A percentile compares a stretch with the other conserved stretches of the same genome.
phyloP scores from a whole-genome alignment of 2,113 vertebrate genomes.

The Mesoclemmys tuberculata region DNA sequence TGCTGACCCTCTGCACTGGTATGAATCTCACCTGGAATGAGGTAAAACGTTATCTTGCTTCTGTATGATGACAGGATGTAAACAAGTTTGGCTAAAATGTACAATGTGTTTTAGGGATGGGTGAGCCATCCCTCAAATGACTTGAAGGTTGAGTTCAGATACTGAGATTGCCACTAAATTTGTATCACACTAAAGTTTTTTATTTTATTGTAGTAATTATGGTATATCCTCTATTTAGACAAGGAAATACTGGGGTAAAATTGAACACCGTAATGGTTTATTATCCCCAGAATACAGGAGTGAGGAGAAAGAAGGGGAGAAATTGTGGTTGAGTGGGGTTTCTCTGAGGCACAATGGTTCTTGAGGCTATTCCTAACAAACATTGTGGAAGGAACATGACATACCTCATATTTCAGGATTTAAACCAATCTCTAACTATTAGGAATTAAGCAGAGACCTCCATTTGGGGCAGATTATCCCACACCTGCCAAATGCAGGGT shows the following conservation, averaged over 20 bases:
- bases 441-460: background rate
- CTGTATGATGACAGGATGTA: background rate
- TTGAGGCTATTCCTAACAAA: background rate
- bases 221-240: background rate
- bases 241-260: background rate
- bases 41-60: slow-evolving; percentile 38
- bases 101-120: background rate
- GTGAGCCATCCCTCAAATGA: background rate
- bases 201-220: background rate
- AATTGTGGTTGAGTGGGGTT: background rate
- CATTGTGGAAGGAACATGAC: background rate
- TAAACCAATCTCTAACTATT: background rate
- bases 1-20: background rate
- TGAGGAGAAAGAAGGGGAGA: background rate
- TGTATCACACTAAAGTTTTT: background rate
- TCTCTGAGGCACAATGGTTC: background rate
- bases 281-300: background rate
- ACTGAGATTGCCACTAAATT: background rate
- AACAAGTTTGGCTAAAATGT: background rate
- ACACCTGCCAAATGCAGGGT: rapidly evolving
- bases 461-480: background rate
- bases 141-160: background rate
- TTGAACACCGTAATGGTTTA: background rate
- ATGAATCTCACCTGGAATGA: background rate
- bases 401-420: background rate